Percentiles rank a stretch among this genome's conserved stretches.
Evolutionary conservation across 2,113 vertebrate species (phyloP).

Genomic region (Caranx ignobilis): DNA sequence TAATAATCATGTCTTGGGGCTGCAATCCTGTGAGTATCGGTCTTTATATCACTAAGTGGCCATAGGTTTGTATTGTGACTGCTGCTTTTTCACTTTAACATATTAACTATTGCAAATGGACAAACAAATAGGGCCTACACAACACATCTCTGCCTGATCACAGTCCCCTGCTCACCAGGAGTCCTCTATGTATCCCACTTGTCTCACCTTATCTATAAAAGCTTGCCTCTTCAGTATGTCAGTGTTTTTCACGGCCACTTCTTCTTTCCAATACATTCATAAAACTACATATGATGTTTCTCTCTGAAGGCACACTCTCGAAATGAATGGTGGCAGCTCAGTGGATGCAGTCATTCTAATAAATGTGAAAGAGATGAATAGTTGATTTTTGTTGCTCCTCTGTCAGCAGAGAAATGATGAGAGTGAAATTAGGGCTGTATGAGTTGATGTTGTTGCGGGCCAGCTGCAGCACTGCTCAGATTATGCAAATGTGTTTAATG

Average conservation of each 20-base stretch:
- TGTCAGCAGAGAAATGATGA: constrained; percentile 63
- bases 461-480: constrained; percentile 64
- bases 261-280: constrained; percentile 50
- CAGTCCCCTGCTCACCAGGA: neutral
- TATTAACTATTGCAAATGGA: too few relatives aligned
- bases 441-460: constrained; percentile 63
- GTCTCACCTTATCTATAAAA: constrained; percentile 61
- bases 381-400: constrained; percentile 42
- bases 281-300: constrained; percentile 64
- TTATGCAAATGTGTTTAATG: constrained; percentile 76
- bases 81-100: neutral
- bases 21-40: neutral
- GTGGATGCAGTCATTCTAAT: constrained; percentile 53
- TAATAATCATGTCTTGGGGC: too few relatives aligned
- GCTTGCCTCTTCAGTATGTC: constrained; percentile 37
- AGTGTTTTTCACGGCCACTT: constrained; percentile 44
- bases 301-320: constrained; percentile 55
- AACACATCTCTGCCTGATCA: neutral
- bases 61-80: neutral
- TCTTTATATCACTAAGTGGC: neutral
- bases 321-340: constrained; percentile 63
- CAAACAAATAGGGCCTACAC: neutral
- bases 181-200: constrained; percentile 16
- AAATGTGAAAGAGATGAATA: constrained; percentile 64
- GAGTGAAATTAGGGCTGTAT: constrained; percentile 60